Evolutionary conservation across 2,797 vertebrate genomes (phyloP).

Genomic region (Crenuchus spilurus): DNA sequence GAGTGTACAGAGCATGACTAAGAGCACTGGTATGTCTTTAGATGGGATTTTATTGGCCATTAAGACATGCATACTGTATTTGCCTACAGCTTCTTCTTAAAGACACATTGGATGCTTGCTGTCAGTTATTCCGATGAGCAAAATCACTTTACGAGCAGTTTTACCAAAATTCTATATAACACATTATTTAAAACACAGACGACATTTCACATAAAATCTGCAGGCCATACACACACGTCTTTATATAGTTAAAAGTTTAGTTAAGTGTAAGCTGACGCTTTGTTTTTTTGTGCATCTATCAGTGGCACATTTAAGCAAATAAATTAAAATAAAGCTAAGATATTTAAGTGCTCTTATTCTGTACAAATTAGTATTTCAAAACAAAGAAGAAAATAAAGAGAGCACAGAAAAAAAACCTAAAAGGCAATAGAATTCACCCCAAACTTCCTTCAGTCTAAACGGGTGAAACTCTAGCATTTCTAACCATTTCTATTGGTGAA

Average conservation of each 20-base stretch:
- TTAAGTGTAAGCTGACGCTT: conserved; percentile 14
- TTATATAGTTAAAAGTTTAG: conserved; percentile 33
- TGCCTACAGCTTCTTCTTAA: conserved; percentile 75
- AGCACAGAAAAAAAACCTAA: not conserved
- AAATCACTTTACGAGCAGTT: conserved; percentile 69
- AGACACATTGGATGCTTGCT: conserved; percentile 65
- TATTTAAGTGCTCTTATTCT: conserved; percentile 41
- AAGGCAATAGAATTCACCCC: conserved; percentile 10
- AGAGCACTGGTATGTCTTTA: conserved; percentile 15
- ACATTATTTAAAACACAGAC: conserved; percentile 64
- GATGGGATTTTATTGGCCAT: conserved; percentile 77
- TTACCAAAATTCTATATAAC: conserved; percentile 66
- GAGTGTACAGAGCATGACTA: not conserved
- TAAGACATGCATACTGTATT: conserved; percentile 77
- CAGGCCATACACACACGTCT: conserved; percentile 57
- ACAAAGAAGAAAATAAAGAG: not conserved
- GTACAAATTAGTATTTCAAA: conserved; percentile 39
- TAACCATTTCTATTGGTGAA: not conserved
- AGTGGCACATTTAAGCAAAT: conserved; percentile 60
- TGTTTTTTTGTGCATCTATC: conserved; percentile 39
- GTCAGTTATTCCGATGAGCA: conserved; percentile 64
- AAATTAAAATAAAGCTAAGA: conserved; percentile 45
- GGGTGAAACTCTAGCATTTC: not conserved
- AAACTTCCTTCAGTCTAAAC: not conserved
- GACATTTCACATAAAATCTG: conserved; percentile 52